A percentile compares a stretch with the other conserved stretches of the same genome.
These are phyloP conservation scores for Tinea trinotella DNA, from an alignment of 2,888 invertebrate genomes.

Conservation along the genomic window DNA sequence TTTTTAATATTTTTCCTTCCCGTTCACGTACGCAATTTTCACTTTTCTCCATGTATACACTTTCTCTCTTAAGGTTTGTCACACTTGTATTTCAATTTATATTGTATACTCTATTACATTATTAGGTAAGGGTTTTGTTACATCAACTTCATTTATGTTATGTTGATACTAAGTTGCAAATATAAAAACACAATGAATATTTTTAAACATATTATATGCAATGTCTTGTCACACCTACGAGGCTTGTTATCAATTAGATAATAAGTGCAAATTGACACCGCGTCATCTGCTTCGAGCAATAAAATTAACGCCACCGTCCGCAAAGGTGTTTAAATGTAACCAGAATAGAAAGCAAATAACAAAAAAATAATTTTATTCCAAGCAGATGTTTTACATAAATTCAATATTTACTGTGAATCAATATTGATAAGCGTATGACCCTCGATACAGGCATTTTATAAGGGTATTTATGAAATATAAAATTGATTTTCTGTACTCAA, in stretches of 20 bases:
- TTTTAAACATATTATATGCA: slow-evolving; percentile 46
- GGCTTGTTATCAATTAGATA: slow-evolving; percentile 46
- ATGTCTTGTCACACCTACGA: slow-evolving; percentile 62
- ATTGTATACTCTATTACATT: no score
- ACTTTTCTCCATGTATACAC: slow-evolving; percentile 38
- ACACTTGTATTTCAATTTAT: no score
- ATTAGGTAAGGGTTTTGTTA: no score
- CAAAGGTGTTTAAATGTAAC: neutral
- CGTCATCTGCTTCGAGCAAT: slow-evolving; percentile 36
- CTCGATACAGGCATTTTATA: no score
- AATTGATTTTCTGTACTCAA: neutral
- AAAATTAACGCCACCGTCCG: slow-evolving; percentile 35
- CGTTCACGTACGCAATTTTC: slow-evolving; percentile 72
- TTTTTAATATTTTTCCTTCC: slow-evolving; percentile 72
- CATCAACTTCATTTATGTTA: no score
- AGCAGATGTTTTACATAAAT: neutral
- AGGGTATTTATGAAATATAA: no score
- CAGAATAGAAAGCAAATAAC: neutral
- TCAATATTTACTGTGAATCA: neutral
- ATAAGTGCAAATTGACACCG: slow-evolving; percentile 49
- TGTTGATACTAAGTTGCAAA: no score
- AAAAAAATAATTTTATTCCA: neutral
- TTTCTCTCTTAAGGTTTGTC: no score
- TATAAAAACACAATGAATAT: no score
- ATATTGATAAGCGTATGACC: neutral